Conservation (phyloP, 2,888 invertebrate genomes). For the Mythimna pallens region DNA sequence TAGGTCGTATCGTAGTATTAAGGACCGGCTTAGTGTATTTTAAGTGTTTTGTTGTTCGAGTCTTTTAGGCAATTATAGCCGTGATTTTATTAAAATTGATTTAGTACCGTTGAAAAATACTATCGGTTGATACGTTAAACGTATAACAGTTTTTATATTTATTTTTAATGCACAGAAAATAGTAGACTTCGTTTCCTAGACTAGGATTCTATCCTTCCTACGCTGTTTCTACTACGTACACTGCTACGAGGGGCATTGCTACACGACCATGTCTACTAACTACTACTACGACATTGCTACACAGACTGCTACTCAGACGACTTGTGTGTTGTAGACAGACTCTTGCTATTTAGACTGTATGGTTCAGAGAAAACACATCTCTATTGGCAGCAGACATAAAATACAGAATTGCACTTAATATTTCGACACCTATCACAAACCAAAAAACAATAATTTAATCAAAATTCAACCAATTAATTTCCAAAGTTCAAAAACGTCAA, state of each 20-base stretch:
- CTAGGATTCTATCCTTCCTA: neutral
- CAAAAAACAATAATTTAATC: constrained; percentile 19
- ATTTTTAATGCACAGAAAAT: neutral
- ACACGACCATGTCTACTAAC: neutral
- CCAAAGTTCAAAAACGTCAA: constrained; percentile 53
- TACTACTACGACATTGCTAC: neutral
- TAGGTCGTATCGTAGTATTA: constrained; percentile 33
- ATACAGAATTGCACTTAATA: neutral
- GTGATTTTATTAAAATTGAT: constrained; percentile 10
- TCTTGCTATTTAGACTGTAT: neutral
- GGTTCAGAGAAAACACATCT: neutral
- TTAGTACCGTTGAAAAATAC: neutral
- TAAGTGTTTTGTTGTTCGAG: constrained; percentile 15
- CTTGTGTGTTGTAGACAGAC: neutral
- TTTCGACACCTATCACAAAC: constrained; percentile 1
- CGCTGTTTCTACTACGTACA: neutral
- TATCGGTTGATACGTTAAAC: neutral
- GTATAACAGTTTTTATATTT: neutral
- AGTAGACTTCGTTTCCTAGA: neutral
- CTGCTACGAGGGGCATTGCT: neutral
- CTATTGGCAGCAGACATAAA: neutral
- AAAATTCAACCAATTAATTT: constrained; percentile 36
- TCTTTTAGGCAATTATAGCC: neutral
- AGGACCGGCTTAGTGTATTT: constrained; percentile 33
- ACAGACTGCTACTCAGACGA: neutral